Evolutionary conservation across 2,113 vertebrate genomes (phyloP).

Genomic region (Meleagris gallopavo): DNA sequence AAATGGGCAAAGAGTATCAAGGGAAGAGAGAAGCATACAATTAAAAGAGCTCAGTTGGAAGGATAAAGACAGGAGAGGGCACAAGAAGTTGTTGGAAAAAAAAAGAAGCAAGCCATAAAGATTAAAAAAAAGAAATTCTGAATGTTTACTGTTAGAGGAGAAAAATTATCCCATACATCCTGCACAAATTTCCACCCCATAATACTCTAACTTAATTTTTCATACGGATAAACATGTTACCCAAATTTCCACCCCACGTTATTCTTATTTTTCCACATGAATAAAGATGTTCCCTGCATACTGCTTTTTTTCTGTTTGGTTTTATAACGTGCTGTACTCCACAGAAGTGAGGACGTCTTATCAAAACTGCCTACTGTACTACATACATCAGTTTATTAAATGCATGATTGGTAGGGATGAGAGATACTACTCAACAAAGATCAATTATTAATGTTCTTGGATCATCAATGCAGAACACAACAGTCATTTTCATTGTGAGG

Average conservation of each 20-base stretch:
- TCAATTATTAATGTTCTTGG: slow-evolving; percentile 46
- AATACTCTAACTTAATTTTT: neutral
- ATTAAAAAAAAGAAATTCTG: neutral
- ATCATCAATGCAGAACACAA: slow-evolving; percentile 25
- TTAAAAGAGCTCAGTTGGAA: neutral
- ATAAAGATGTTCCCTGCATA: neutral
- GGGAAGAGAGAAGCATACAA: neutral
- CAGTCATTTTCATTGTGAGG: slow-evolving; percentile 27
- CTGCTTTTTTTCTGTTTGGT: neutral
- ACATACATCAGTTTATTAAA: slow-evolving; percentile 22
- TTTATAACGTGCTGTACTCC: neutral
- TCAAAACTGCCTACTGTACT: neutral
- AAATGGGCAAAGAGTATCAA: neutral
- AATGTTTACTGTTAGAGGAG: neutral
- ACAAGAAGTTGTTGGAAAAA: neutral
- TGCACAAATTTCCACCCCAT: neutral
- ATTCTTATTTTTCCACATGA: neutral
- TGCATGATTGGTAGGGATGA: neutral
- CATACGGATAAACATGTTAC: neutral
- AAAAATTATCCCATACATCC: neutral
- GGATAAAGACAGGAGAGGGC: neutral
- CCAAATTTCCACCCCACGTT: neutral
- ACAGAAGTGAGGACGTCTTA: neutral
- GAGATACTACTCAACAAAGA: slow-evolving; percentile 4
- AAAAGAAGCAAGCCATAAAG: neutral